A percentile compares a stretch with the other conserved stretches of the same genome.
phyloP scores from a whole-genome alignment of 1,140 invertebrate genomes.

The Drosophila virilis region DNA sequence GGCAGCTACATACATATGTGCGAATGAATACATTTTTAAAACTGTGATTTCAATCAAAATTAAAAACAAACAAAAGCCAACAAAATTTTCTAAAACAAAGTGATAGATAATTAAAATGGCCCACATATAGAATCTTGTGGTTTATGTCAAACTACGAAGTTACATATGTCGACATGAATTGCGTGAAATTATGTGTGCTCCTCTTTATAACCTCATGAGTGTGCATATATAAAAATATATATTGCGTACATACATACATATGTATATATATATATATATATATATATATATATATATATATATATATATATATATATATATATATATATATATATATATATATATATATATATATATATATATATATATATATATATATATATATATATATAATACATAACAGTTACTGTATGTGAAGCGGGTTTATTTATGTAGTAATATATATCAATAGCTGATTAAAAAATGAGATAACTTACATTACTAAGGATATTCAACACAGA shows the following conservation, averaged over 20 bases:
- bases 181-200: background rate
- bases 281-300: background rate
- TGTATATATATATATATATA: background rate
- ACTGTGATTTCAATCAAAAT: conserved; percentile 44
- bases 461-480: background rate
- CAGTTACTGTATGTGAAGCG: background rate
- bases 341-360: background rate
- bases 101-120: background rate
- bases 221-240: background rate
- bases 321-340: background rate
- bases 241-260: background rate
- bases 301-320: background rate
- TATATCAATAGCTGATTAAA: conserved; percentile 1
- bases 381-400: background rate
- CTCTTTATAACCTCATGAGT: background rate
- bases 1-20: background rate
- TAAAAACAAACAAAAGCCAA: conserved; percentile 22
- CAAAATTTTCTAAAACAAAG: background rate
- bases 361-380: background rate
- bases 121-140: background rate
- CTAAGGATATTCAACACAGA: background rate
- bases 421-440: background rate
- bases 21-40: background rate
- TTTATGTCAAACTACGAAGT: background rate
- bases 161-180: background rate